A percentile compares a stretch with the other conserved stretches of the same genome.
These are phyloP conservation scores for Bembecia ichneumoniformis DNA, from an alignment of 2,888 invertebrate species.

Conservation along the genomic window DNA sequence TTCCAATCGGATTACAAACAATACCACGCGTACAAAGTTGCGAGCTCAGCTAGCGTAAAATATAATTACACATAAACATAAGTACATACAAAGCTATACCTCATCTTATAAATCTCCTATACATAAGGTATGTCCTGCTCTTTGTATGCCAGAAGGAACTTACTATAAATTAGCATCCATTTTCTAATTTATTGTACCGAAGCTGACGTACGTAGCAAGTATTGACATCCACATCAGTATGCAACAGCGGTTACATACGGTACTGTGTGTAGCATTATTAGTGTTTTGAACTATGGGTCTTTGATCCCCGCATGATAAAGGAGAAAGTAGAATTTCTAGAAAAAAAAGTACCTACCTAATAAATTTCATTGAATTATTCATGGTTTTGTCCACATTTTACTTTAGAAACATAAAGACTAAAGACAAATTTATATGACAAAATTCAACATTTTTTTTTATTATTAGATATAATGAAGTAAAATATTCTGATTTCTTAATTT, in stretches of 20 bases:
- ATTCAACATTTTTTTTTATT: no score
- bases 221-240: constrained; percentile 43
- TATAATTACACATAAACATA: no score
- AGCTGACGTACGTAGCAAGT: constrained; percentile 19
- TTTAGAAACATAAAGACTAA: not conserved
- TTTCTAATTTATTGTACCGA: constrained; percentile 32
- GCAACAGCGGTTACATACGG: constrained; percentile 27
- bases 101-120: no score
- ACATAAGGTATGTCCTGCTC: not conserved
- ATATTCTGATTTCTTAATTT: no score
- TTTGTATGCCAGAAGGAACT: not conserved
- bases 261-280: constrained; percentile 42
- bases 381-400: not conserved
- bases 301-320: constrained; percentile 39
- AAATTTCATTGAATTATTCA: not conserved
- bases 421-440: not conserved
- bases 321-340: constrained; percentile 57
- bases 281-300: constrained; percentile 27
- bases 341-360: constrained; percentile 13
- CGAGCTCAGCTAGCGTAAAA: no score
- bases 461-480: no score
- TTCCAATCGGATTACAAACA: no score
- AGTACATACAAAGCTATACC: no score
- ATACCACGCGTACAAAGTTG: no score
- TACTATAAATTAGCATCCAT: constrained; percentile 16